Conservation (phyloP, 2,888 invertebrate species). For the Panorpa germanica region DNA sequence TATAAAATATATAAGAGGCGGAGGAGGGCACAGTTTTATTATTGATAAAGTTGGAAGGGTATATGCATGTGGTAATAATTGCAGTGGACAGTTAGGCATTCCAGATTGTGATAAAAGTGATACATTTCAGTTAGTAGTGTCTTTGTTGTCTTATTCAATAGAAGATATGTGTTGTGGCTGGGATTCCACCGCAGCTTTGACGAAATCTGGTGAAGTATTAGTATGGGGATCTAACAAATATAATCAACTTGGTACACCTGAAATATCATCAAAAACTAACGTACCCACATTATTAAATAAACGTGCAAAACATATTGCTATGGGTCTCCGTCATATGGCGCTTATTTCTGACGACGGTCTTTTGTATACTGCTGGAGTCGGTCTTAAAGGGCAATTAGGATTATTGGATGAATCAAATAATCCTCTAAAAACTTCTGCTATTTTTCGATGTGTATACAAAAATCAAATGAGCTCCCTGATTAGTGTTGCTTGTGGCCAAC, state of each 20-base stretch:
- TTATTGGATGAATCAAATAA: neutral
- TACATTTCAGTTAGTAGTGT: slow-evolving; percentile 39
- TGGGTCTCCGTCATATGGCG: slow-evolving; percentile 21
- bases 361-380: slow-evolving; percentile 20
- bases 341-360: slow-evolving; percentile 20
- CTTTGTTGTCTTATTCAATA: slow-evolving; percentile 30
- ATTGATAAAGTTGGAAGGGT: slow-evolving; percentile 45
- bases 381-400: slow-evolving; percentile 18
- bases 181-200: slow-evolving; percentile 61
- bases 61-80: slow-evolving; percentile 64
- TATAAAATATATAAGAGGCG: slow-evolving; percentile 47
- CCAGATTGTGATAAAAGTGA: slow-evolving; percentile 27
- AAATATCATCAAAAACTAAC: slow-evolving; percentile 21
- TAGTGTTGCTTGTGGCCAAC: slow-evolving; percentile 59
- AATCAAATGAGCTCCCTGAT: slow-evolving; percentile 25
- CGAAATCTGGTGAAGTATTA: slow-evolving; percentile 44
- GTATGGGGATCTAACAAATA: slow-evolving; percentile 71
- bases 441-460: slow-evolving; percentile 28
- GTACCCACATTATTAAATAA: slow-evolving; percentile 19
- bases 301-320: slow-evolving; percentile 17
- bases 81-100: slow-evolving; percentile 47
- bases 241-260: slow-evolving; percentile 52
- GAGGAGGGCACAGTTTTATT: slow-evolving; percentile 59
- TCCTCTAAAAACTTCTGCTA: slow-evolving; percentile 22
- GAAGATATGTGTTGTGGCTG: slow-evolving; percentile 56